Evolutionary conservation across 2,888 invertebrate species (phyloP), one percentile per base, ranked within the genome.

Genomic region (Oscheius sp.): DNA sequence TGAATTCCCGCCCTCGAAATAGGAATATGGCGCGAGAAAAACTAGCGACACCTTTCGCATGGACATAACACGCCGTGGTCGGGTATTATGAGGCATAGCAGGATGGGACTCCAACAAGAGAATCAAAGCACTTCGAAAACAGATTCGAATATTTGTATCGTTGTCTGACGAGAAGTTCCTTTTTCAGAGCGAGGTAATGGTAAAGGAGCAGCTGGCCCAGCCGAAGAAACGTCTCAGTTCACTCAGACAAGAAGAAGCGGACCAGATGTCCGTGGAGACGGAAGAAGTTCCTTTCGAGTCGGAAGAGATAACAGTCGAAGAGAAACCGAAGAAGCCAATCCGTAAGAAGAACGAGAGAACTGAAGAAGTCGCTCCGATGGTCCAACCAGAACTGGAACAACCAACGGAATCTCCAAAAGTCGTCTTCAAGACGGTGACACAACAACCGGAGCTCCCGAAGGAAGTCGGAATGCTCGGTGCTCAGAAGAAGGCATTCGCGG

Each of bases 161-260:
- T 21, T 21, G 21, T 21, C 21, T 0, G 21, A 21, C 21, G 21
- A 21, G 21, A 21, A 21, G 21, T 21, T 21, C 13, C 32, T 13
- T 10, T 33, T 66, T 51, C 51, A 53, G 66, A 66, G 63, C 32
- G 48, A 66, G 32, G 66, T 48, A 32, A 13, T 53, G n/a, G 66
- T 51, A 1, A 66, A 53, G 32, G 37, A 35, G 32, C 51, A 66
- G 35, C 53, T 66, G 50, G 51, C 66, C 1, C 42, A 42, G 42
- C 21, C 29, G n/a, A 47, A 48, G 29, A 63, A 48, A 29, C 47
- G 63, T 2, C 47, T 21, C n/a, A 2, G 21, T 29, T 37, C 48
- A 10, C 47, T 11, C 7, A 63, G 21, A 48, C 29, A n/a, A 21
- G 48, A 63, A n/a, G 48, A 50, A 4, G 21, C 2, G 21, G 29